Base-by-base conservation (phyloP, 2,113 vertebrate species). In the Pavo muticus region DNA sequence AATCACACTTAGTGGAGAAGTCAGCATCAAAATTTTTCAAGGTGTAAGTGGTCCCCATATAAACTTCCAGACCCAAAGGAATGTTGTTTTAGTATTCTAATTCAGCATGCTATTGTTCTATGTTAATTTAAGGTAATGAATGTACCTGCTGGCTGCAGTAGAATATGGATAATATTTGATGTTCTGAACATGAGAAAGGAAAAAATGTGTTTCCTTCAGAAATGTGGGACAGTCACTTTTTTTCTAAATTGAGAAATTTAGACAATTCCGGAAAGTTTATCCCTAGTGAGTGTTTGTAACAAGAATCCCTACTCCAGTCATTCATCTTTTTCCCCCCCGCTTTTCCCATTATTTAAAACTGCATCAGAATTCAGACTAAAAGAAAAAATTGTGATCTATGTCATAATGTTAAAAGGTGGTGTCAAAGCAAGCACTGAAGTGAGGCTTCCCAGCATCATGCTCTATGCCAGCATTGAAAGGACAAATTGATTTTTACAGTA, bases 261-360 rank as follows among this genome's bases (percentile, higher is more conserved):
- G 11, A 54, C 37, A 1, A 67, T 74, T 87, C n/a, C 37, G 67
- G 37, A 77, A 89, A 61, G 17, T 56, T 59, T 76, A 50, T 30
- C 30, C 39, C 23, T 91, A 87, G 20, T 7, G 57, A 70, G 37
- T 63, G 39, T 70, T 89, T 42, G 19, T 44, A 81, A 14, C 13
- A 52, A 65, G 25, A 84, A 35, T 83, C 39, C 48, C 78, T 88
- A 29, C 35, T 56, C 0, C 1, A 69, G 17, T 52, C 30, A 44
- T 39, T 68, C 14, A 57, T 54, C 13, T 35, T 0, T 59, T 0
- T 30, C 3, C 17, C 20, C 29, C 18, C 9, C 7, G 42, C 37
- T 45, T 82, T 67, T 68, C 16, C 25, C 37, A 2, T 88, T 50
- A 52, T 39, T 95, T 60, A 35, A 91, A 83, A 60, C 21, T 71